Conservation (phyloP, 2,113 vertebrate species). For the Mixornis gularis region DNA sequence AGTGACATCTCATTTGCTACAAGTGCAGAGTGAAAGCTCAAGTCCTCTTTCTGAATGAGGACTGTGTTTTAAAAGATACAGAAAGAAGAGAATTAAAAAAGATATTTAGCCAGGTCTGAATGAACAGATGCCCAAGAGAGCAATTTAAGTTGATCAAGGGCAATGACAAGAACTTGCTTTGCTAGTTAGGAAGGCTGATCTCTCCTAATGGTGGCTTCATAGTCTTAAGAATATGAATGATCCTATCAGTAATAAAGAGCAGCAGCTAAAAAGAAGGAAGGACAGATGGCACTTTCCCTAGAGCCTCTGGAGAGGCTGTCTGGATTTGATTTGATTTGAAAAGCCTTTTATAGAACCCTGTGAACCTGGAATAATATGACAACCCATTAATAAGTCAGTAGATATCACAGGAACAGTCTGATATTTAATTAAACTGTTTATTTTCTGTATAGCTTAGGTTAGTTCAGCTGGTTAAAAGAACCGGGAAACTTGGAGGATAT, state of each 20-base stretch:
- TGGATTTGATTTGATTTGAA: constrained; percentile 10
- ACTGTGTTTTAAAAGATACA: background rate
- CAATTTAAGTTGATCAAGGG: background rate
- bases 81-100: background rate
- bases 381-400: background rate
- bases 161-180: constrained; percentile 1
- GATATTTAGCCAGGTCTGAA: background rate
- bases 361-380: background rate
- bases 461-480: background rate
- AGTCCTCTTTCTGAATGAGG: background rate
- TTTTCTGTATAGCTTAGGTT: background rate
- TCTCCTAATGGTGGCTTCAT: background rate
- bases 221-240: constrained; percentile 8
- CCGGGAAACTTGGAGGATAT: background rate
- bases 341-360: background rate
- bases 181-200: background rate
- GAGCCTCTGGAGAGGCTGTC: background rate
- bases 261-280: background rate
- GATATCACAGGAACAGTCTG: background rate
- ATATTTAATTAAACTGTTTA: background rate
- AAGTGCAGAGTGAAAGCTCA: background rate
- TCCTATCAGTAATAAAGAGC: background rate
- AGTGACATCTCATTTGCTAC: background rate
- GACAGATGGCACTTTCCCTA: background rate
- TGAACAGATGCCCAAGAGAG: background rate